Conservation (phyloP, 2,113 vertebrate species). For the Saccopteryx leptura region DNA sequence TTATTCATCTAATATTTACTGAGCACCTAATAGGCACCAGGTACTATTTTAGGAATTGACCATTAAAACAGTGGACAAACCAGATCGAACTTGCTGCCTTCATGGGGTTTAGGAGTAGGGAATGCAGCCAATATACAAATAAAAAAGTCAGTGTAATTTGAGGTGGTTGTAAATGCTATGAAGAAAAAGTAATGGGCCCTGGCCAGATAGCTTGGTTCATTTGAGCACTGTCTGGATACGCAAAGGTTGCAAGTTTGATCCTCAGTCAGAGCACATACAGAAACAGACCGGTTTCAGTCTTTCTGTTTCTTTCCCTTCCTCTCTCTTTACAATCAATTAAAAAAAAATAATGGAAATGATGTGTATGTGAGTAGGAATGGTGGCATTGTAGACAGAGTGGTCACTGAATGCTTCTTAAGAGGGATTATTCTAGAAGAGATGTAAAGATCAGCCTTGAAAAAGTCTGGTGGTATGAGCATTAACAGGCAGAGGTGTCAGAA, state of each 20-base stretch:
- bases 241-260: too few relatives aligned
- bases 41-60: slow-evolving; percentile 28
- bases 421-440: background rate
- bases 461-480: background rate
- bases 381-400: background rate
- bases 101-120: background rate
- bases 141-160: background rate
- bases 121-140: background rate
- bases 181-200: background rate
- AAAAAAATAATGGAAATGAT: background rate
- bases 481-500: background rate
- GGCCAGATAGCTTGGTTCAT: too few relatives aligned
- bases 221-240: too few relatives aligned
- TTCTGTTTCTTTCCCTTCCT: too few relatives aligned
- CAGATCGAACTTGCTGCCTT: background rate
- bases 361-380: slow-evolving; percentile 1
- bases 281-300: too few relatives aligned
- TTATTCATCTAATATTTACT: background rate
- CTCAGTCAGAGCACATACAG: too few relatives aligned
- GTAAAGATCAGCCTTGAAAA: background rate
- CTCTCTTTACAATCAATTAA: background rate
- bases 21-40: background rate
- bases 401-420: background rate
- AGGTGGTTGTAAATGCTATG: background rate
- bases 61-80: slow-evolving; percentile 35